A percentile compares a stretch with the other conserved stretches of the same genome.
These are phyloP conservation scores for Temnothorax nylanderi DNA, from an alignment of 1,140 invertebrate species.

Conservation along the genomic window DNA sequence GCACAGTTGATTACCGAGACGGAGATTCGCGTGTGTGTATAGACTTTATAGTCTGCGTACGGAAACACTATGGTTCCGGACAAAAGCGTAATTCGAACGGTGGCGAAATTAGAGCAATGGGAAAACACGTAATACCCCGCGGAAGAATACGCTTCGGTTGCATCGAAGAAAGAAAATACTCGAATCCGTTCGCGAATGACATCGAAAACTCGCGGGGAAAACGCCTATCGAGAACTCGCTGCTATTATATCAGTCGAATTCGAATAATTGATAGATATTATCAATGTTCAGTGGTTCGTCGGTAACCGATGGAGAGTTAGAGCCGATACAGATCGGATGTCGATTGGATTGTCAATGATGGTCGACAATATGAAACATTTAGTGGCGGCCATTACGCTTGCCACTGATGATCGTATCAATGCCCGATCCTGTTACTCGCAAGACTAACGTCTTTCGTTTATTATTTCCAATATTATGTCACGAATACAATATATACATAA, in stretches of 20 bases:
- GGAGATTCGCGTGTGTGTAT: conserved; percentile 37
- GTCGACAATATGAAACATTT: conserved; percentile 37
- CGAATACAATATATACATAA: background rate
- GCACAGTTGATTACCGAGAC: conserved; percentile 48
- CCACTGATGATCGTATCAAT: conserved; percentile 6
- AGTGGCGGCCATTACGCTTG: conserved; percentile 11
- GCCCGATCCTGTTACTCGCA: background rate
- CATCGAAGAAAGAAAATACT: too few relatives aligned
- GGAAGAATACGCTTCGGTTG: background rate
- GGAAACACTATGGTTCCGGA: background rate
- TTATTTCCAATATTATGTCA: conserved; percentile 3
- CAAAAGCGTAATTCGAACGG: conserved; percentile 48
- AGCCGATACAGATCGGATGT: conserved; percentile 23
- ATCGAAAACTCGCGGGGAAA: background rate
- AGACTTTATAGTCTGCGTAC: background rate
- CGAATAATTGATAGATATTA: conserved; percentile 32
- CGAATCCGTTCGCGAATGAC: background rate
- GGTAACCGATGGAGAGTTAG: background rate
- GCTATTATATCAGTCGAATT: background rate
- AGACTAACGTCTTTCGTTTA: conserved; percentile 20
- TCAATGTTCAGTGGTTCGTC: conserved; percentile 1
- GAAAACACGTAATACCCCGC: background rate
- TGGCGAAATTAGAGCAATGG: conserved; percentile 40
- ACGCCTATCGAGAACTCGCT: background rate
- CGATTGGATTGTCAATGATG: background rate